A percentile compares a stretch with the other conserved stretches of the same genome.
These are phyloP conservation scores for Rotaria magnacalcarata DNA, from an alignment of 2,888 invertebrate genomes.

Conservation along the genomic window DNA sequence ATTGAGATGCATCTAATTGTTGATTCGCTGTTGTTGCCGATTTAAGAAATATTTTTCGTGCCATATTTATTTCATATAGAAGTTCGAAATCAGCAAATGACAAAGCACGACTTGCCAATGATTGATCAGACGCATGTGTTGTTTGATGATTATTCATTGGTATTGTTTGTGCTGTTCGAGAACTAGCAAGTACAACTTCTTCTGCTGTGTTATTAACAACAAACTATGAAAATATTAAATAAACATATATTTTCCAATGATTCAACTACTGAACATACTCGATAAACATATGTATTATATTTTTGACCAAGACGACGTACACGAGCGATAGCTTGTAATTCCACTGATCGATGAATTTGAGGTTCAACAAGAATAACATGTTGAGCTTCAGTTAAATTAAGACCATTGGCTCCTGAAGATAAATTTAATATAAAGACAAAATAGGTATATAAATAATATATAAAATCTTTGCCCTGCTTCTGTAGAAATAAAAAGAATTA, in stretches of 20 bases:
- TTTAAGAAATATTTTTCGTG: neutral
- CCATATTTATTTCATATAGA: conserved; percentile 27
- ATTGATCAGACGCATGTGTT: neutral
- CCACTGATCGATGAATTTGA: conserved; percentile 69
- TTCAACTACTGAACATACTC: neutral
- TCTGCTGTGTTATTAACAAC: conserved; percentile 2
- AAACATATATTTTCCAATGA: neutral
- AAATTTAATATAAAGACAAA: too few relatives aligned
- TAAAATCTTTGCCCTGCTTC: too few relatives aligned
- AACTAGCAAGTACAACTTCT: neutral
- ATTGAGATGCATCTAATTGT: neutral
- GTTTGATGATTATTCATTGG: neutral
- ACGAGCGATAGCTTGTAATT: conserved; percentile 73
- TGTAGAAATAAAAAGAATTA: too few relatives aligned
- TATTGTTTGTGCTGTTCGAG: conserved; percentile 11
- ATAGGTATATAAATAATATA: too few relatives aligned
- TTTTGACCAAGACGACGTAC: conserved; percentile 76
- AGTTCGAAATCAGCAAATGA: conserved; percentile 17
- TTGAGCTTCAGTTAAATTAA: conserved; percentile 74
- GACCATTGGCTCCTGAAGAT: conserved; percentile 69
- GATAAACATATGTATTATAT: conserved; percentile 68
- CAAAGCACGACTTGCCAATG: neutral
- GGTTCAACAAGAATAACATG: conserved; percentile 74
- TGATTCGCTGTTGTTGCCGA: neutral
- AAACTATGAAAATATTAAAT: neutral